phyloP scores from a whole-genome alignment of 1,140 invertebrate genomes.

The Zophobas atratus region DNA sequence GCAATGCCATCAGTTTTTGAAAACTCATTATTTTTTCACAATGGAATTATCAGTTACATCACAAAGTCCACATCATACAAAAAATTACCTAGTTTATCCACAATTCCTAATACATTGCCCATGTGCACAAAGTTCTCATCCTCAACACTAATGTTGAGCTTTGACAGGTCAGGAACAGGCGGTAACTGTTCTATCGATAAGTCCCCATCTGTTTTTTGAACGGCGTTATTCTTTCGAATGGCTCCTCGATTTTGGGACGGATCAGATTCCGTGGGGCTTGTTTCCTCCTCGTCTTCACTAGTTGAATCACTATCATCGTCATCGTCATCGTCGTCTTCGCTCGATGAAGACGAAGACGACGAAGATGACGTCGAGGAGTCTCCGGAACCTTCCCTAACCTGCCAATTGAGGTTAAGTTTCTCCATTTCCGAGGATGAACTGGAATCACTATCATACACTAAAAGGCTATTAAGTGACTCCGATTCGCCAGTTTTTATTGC shows the following conservation, averaged over 20 bases:
- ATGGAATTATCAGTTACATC: slow-evolving; percentile 6
- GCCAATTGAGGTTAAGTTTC: slow-evolving; percentile 32
- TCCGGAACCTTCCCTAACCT: neutral
- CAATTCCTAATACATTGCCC: slow-evolving; percentile 77
- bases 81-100: slow-evolving; percentile 78
- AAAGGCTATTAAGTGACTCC: slow-evolving; percentile 49
- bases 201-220: slow-evolving; percentile 3
- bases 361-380: slow-evolving; percentile 28
- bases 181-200: slow-evolving; percentile 73
- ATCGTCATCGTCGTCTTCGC: slow-evolving; percentile 30
- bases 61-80: neutral
- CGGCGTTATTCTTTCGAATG: slow-evolving; percentile 31
- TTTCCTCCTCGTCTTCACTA: slow-evolving; percentile 1
- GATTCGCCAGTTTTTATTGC: slow-evolving; percentile 50
- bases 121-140: slow-evolving; percentile 82
- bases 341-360: slow-evolving; percentile 19
- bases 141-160: slow-evolving; percentile 81
- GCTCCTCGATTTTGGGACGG: slow-evolving; percentile 11
- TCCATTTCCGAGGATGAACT: slow-evolving; percentile 40
- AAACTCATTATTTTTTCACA: too few species aligned
- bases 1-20: too few species aligned
- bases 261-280: slow-evolving; percentile 30
- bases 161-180: slow-evolving; percentile 81
- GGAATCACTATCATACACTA: slow-evolving; percentile 44
- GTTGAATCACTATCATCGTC: neutral